Evolutionary conservation across 2,113 vertebrate species (phyloP).

Genomic region (Serilophus lunatus): DNA sequence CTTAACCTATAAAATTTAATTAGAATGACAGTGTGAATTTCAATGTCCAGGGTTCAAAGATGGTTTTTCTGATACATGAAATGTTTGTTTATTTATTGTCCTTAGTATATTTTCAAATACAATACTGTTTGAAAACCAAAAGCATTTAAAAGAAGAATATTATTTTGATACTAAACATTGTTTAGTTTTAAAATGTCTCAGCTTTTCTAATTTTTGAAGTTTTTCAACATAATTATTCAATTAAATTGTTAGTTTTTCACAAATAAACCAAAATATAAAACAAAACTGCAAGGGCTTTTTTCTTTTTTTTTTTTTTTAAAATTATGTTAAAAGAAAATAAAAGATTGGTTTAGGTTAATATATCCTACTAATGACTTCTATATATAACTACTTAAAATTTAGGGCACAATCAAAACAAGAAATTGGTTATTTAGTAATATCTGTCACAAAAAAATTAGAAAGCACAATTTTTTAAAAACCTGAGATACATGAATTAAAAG

Average conservation of each 20-base stretch:
- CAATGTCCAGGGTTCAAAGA: neutral
- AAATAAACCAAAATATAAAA: neutral
- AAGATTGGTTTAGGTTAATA: neutral
- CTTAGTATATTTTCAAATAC: neutral
- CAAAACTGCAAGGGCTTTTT: fast-evolving
- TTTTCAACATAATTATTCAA: neutral
- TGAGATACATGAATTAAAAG: neutral
- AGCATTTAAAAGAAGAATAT: neutral
- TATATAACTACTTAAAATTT: neutral
- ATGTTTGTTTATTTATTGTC: neutral
- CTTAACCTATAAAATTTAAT: neutral
- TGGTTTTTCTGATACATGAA: neutral
- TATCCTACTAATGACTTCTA: neutral
- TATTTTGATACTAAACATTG: fast-evolving
- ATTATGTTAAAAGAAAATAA: neutral
- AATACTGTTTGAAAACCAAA: neutral
- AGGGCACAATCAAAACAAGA: neutral
- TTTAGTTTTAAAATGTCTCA: neutral
- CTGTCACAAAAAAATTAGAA: neutral
- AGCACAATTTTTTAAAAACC: neutral
- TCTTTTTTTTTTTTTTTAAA: neutral
- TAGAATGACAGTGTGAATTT: neutral
- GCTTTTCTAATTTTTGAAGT: neutral
- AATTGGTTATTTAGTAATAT: neutral
- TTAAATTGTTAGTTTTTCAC: neutral